Evolutionary conservation across 2,113 vertebrate genomes (phyloP), one percentile per base, ranked within the genome.

Genomic region (Solea senegalensis): DNA sequence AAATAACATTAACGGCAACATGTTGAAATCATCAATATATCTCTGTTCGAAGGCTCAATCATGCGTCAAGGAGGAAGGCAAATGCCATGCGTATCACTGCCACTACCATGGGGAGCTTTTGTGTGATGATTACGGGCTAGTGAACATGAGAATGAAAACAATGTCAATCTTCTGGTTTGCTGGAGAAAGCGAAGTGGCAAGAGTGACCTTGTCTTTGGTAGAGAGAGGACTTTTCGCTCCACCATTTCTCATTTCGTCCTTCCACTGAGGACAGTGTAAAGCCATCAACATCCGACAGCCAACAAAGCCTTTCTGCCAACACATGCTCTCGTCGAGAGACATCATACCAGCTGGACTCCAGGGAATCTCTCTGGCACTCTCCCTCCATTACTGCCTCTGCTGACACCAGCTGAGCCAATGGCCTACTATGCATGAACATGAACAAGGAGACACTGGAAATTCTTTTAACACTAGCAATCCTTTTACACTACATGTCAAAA

Each of bases 321-420:
- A 81, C 48, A 69, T 12, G 45, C 57, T 61, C 74, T 48, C 16
- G 21, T 69, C 34, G 66, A 21, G 13, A 81, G 70, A 84, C 72
- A 72, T 75, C 56, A 77, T 49, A 82, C 65, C 65, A 73, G 57
- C 74, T 75, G 63, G 61, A 85, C 72, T 65, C 28, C 5, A 56
- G 79, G 62, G 65, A 80, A 70, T 66, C 63, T 74, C 81, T 81
- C 55, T 65, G 48, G 74, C 76, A 48, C 53, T 72, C 53, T 51
- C 59, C 43, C 70, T 65, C 55, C 52, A 52, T 64, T 70, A 56
- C 48, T 48, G 55, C 56, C 65, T 75, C 58, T 71, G 80, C 76
- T 79, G 74, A 76, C 62, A 60, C 50, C 73, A 74, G 76, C 74
- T 57, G 71, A 80, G 71, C 66, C 69, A 74, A 41, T 28, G 10